Percentiles rank a stretch among this genome's conserved stretches.
phyloP scores from a whole-genome alignment of 2,113 vertebrate species.

The human (Homo sapiens) region GRCh38 chr2:226047001-226047500 shows the following conservation, averaged over 20 bases:
- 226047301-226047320: neutral
- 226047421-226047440: neutral
- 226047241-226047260: neutral
- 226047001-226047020: neutral
- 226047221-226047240: neutral
- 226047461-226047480: neutral
- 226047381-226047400: neutral
- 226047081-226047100: neutral
- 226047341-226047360: neutral
- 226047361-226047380: neutral
- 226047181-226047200: neutral
- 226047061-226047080: neutral
- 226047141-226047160: conserved; percentile 15
- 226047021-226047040: neutral
- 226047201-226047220: neutral
- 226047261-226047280: neutral
- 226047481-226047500: neutral
- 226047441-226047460: neutral
- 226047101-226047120: neutral
- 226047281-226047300: neutral
- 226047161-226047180: neutral
- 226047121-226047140: neutral
- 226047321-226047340: neutral
- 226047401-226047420: neutral
- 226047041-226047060: neutral